Evolutionary conservation across 2,113 vertebrate genomes (phyloP).

Genomic region (human (Homo sapiens)): GRCh38 chr7:15334001-15334500

Average conservation of each 20-base stretch:
- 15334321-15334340: neutral
- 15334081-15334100: neutral
- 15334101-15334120: neutral
- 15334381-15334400: slow-evolving; percentile 68
- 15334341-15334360: neutral
- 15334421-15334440: slow-evolving; percentile 75
- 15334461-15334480: slow-evolving; percentile 79
- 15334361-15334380: slow-evolving; percentile 56
- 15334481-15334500: slow-evolving; percentile 77
- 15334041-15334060: neutral
- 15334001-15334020: neutral
- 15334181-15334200: neutral
- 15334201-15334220: neutral
- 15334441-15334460: slow-evolving; percentile 74
- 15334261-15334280: neutral
- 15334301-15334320: neutral
- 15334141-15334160: neutral
- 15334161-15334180: neutral
- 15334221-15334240: neutral
- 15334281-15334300: neutral
- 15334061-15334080: neutral
- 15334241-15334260: neutral
- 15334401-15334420: slow-evolving; percentile 64
- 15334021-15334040: neutral
- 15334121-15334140: neutral